Percentiles rank a stretch among this genome's conserved stretches.
Conservation (phyloP, 2,113 vertebrate species). For the Myiopsitta monachus region DNA sequence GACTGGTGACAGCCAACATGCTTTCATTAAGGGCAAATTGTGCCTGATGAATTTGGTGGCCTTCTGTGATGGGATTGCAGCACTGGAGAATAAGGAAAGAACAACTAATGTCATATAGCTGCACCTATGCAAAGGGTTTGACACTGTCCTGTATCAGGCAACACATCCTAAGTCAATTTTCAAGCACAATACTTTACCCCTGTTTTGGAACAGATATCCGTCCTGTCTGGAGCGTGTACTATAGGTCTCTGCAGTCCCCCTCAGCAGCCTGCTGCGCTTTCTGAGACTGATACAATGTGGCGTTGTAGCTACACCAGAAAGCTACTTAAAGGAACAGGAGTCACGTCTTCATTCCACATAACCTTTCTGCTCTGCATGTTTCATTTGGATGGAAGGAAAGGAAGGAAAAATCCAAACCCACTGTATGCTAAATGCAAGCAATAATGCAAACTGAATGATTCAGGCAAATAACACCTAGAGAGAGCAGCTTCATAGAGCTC, state of each 20-base stretch:
- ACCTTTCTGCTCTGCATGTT: neutral
- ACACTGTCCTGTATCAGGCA: neutral
- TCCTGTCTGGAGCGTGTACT: neutral
- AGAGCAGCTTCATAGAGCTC: neutral
- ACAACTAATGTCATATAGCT: neutral
- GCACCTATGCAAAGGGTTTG: neutral
- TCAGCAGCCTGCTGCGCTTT: neutral
- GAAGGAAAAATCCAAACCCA: rapidly evolving
- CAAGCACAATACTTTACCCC: neutral
- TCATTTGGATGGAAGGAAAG: neutral
- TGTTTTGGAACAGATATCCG: neutral
- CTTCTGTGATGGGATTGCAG: neutral
- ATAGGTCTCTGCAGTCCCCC: neutral
- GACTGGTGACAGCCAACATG: neutral
- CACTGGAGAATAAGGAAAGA: neutral
- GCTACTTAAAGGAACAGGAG: neutral
- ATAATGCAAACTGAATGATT: neutral
- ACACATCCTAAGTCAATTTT: neutral
- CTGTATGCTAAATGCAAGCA: neutral
- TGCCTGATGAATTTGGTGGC: neutral
- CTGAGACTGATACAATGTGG: neutral
- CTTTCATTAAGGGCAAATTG: neutral
- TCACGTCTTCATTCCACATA: neutral
- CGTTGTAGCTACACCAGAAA: neutral
- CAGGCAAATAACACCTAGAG: neutral